These are phyloP conservation scores for Liolophura sinensis DNA, from an alignment of 1,140 invertebrate species.

Conservation along the genomic window DNA sequence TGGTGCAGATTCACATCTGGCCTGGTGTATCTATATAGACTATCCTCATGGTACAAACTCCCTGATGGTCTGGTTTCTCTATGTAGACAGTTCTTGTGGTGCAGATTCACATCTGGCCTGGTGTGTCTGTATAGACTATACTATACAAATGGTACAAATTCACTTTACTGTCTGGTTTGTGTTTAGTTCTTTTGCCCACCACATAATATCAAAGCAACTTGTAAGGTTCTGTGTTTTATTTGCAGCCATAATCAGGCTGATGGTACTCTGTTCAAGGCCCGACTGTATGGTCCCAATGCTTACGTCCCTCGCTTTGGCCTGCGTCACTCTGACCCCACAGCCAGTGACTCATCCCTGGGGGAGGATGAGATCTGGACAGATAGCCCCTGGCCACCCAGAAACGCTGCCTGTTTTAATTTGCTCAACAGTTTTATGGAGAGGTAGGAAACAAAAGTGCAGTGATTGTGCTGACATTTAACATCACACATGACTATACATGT, in stretches of 20 bases:
- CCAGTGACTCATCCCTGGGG: constrained; percentile 26
- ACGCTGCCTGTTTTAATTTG: constrained; percentile 55
- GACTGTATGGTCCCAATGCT: constrained; percentile 55
- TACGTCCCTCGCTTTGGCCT: constrained; percentile 51
- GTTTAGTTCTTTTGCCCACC: constrained; percentile 10
- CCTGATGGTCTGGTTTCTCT: no score
- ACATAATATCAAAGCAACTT: constrained; percentile 17
- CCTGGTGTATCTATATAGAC: no score
- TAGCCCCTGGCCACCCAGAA: constrained; percentile 57
- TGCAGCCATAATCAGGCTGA: constrained; percentile 15
- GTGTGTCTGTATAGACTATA: no score
- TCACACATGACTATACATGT: no score
- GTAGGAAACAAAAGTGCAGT: constrained; percentile 20
- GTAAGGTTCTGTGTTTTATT: neutral
- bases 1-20: no score
- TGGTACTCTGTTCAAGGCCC: constrained; percentile 44
- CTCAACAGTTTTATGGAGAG: constrained; percentile 60
- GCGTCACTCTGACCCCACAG: constrained; percentile 33
- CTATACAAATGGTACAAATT: no score
- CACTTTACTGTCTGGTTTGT: constrained; percentile 9
- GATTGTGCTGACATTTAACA: no score
- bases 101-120: no score
- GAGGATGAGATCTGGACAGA: constrained; percentile 54
- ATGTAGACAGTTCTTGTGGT: no score
- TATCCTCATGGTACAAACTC: no score